Conservation (phyloP, 2,888 invertebrate genomes). For the Lycaena phlaeas region DNA sequence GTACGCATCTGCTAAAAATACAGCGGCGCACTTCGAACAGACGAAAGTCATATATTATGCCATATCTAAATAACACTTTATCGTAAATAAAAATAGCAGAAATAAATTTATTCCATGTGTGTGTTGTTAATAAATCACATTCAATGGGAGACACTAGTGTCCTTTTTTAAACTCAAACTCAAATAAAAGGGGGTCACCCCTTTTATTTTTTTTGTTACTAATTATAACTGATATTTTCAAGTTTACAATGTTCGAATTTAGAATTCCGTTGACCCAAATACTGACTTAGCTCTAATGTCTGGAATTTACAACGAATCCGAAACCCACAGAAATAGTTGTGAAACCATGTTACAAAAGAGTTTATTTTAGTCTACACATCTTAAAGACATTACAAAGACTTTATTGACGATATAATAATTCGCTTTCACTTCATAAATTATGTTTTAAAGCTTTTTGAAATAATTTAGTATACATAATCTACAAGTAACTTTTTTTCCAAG, state of each 20-base stretch:
- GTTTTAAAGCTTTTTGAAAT: no score
- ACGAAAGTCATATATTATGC: conserved; percentile 17
- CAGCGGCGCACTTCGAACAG: conserved; percentile 15
- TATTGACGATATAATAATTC: no score
- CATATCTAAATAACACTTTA: not conserved
- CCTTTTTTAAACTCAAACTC: not conserved
- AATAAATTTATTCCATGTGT: not conserved
- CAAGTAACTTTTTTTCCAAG: not conserved
- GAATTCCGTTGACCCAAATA: conserved; percentile 56
- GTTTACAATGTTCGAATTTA: conserved; percentile 50
- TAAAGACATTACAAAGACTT: conserved; percentile 3
- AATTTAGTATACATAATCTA: no score
- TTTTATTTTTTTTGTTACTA: conserved; percentile 21
- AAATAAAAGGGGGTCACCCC: no score
- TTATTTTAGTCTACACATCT: conserved; percentile 19
- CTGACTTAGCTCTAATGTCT: conserved; percentile 37
- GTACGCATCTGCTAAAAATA: conserved; percentile 33
- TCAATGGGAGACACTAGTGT: not conserved
- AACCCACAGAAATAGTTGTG: conserved; percentile 22
- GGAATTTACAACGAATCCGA: conserved; percentile 31
- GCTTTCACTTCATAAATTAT: no score
- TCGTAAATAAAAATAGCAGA: not conserved
- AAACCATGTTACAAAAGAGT: conserved; percentile 24
- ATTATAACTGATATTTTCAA: conserved; percentile 64
- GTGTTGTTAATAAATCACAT: not conserved